phyloP scores from a whole-genome alignment of 2,888 invertebrate species.

The Caenorhabditis doughertyi region DNA sequence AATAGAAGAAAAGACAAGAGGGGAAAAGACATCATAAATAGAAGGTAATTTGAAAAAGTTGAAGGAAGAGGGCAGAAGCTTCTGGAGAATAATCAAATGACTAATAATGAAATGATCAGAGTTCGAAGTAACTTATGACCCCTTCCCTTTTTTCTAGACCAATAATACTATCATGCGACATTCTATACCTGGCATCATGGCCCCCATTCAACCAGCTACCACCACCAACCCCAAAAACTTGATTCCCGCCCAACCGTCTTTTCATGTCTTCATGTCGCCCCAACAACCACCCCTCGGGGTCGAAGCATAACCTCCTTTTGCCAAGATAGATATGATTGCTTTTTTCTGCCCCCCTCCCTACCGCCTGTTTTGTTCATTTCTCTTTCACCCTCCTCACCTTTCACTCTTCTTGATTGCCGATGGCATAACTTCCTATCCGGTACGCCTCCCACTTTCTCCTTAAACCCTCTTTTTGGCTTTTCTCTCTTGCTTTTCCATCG shows the following conservation, averaged over 20 bases:
- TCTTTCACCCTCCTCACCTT: conserved; percentile 54
- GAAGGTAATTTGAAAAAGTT: conserved; percentile 32
- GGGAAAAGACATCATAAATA: conserved; percentile 1
- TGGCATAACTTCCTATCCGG: conserved; percentile 54
- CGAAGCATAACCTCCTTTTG: conserved; percentile 53
- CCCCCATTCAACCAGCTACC: neutral
- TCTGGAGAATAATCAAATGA: neutral
- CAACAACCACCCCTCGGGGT: conserved; percentile 14
- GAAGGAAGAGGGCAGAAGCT: conserved; percentile 3
- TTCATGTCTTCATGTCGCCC: conserved; percentile 12
- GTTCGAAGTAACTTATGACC: conserved; percentile 42
- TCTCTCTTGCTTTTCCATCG: conserved; percentile 8
- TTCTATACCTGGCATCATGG: conserved; percentile 33
- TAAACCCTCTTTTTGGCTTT: conserved; percentile 33
- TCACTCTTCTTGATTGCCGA: conserved; percentile 64
- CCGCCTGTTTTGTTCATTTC: conserved; percentile 62
- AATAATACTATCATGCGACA: conserved; percentile 58
- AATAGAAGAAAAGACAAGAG: neutral
- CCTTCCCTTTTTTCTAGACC: conserved; percentile 21
- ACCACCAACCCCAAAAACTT: conserved; percentile 32
- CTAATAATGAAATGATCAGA: conserved; percentile 42
- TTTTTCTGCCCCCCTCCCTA: conserved; percentile 23
- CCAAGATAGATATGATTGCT: conserved; percentile 58
- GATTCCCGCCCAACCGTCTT: conserved; percentile 30
- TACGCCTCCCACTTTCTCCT: conserved; percentile 55